Conservation (phyloP, 92 coral and sea anemone genomes). For the Porites cylindrica region DNA sequence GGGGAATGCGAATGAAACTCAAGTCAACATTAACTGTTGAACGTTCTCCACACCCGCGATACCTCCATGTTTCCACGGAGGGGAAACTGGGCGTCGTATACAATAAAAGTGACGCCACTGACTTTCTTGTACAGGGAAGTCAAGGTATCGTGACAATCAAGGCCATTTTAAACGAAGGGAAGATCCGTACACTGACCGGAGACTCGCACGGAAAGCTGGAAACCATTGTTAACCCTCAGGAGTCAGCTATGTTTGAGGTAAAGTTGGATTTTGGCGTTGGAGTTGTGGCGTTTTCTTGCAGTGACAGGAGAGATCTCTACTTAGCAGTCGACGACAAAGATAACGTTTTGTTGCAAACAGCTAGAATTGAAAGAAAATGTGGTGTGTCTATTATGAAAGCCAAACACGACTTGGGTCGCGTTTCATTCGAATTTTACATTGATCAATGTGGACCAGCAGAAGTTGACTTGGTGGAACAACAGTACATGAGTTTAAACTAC, state of each 20-base stretch:
- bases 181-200: neutral
- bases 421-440: slow-evolving; percentile 34
- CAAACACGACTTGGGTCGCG: neutral
- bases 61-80: slow-evolving; percentile 4
- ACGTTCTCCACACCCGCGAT: neutral
- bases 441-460: slow-evolving; percentile 44
- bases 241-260: slow-evolving; percentile 42
- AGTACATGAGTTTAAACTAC: slow-evolving; percentile 57
- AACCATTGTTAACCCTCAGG: slow-evolving; percentile 1
- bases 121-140: slow-evolving; percentile 45
- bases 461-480: slow-evolving; percentile 25
- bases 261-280: slow-evolving; percentile 68
- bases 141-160: slow-evolving; percentile 44
- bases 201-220: neutral
- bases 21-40: neutral
- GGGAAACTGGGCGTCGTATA: slow-evolving; percentile 22
- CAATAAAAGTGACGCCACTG: neutral
- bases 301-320: slow-evolving; percentile 21
- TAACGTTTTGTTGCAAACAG: slow-evolving; percentile 5
- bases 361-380: slow-evolving; percentile 30
- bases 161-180: neutral
- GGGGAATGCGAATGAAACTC: too few relatives aligned
- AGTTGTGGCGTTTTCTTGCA: slow-evolving; percentile 43
- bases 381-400: slow-evolving; percentile 46
- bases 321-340: slow-evolving; percentile 35